Percentiles rank a stretch among this genome's conserved stretches.
phyloP scores from a whole-genome alignment of 30 jellyfish, hydroid and myxozoan species.

The Sanderia malayensis region DNA sequence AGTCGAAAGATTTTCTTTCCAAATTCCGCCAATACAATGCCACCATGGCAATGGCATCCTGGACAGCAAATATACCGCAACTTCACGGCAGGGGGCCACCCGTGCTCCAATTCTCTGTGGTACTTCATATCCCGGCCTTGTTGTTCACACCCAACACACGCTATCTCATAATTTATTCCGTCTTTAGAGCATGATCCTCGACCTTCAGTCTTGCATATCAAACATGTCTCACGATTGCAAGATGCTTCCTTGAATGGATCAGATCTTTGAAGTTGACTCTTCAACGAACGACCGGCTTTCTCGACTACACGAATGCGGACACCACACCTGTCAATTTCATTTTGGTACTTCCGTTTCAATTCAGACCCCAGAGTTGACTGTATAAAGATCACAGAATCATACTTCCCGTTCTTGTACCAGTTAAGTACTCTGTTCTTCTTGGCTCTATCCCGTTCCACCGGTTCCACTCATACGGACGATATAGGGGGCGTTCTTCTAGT shows the following conservation, averaged over 20 bases:
- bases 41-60: too few species aligned
- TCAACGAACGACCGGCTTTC: conserved; percentile 12
- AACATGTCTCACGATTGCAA: too few species aligned
- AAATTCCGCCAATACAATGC: too few species aligned
- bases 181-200: conserved; percentile 1
- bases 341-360: conserved; percentile 8
- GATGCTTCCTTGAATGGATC: neutral
- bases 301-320: conserved; percentile 14
- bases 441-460: neutral
- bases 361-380: conserved; percentile 27
- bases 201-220: too few species aligned
- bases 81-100: neutral
- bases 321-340: conserved; percentile 4
- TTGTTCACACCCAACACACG: too few species aligned
- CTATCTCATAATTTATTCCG: neutral
- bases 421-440: neutral
- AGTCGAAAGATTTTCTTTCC: too few species aligned
- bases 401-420: neutral
- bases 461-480: conserved; percentile 21
- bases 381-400: neutral
- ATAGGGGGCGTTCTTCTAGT: conserved; percentile 9
- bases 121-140: too few species aligned
- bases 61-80: neutral
- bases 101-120: neutral
- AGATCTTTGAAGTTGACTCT: conserved; percentile 16